phyloP scores from a whole-genome alignment of 53 echinoderm and acorn worm genomes.

The Henricia sp. region DNA sequence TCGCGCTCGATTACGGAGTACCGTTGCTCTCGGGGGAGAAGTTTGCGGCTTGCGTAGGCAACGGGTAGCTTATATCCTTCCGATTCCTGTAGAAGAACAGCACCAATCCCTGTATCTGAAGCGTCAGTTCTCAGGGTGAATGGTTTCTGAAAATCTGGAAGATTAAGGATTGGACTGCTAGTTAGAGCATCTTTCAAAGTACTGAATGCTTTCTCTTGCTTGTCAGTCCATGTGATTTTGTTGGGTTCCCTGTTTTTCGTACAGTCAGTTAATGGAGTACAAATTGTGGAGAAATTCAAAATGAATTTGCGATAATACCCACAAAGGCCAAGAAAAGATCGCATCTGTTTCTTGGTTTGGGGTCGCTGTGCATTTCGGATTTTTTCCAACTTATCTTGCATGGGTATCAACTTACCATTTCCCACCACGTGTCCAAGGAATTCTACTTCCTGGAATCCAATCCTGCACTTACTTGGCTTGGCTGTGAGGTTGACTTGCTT shows the following conservation, averaged over 20 bases:
- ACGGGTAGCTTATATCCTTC: background rate
- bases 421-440: conserved; percentile 62
- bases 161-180: conserved; percentile 4
- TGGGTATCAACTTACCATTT: conserved; percentile 40
- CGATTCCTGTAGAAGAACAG: background rate
- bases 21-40: background rate
- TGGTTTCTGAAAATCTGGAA: background rate
- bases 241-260: conserved; percentile 45
- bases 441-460: conserved; percentile 35
- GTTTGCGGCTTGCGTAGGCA: background rate
- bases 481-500: conserved; percentile 1
- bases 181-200: conserved; percentile 7
- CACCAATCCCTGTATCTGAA: background rate
- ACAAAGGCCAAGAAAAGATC: conserved; percentile 1
- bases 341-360: background rate
- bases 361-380: background rate
- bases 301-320: conserved; percentile 19
- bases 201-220: conserved; percentile 10
- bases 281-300: conserved; percentile 8
- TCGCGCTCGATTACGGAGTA: background rate
- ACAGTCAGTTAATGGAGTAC: conserved; percentile 12
- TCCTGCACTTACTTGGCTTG: background rate
- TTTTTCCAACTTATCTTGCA: conserved; percentile 28
- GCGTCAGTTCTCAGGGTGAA: conserved; percentile 52
- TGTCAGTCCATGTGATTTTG: conserved; percentile 14